Base-by-base conservation (phyloP, 2,888 invertebrate genomes). In the Biston stratarius region DNA sequence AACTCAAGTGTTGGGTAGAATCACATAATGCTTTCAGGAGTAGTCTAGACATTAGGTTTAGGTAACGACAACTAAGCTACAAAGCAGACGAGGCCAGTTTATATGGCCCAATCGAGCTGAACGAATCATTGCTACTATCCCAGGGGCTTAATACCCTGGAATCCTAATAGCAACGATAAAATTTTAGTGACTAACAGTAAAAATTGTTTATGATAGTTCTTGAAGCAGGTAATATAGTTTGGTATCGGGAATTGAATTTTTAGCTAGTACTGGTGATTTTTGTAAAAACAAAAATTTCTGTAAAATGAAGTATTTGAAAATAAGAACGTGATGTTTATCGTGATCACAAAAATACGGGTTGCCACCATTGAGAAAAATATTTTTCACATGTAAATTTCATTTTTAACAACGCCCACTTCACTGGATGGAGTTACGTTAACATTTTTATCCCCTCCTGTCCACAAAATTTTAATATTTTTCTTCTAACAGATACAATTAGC, bases 11-110 rank as follows among this genome's bases (percentile, higher is more conserved):
- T 44, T 33, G 14, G 36, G 33, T 38, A 44, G 49, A 61, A 57
- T 40, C 47, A 45, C 52, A 57, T 44, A 56, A 61, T 51, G 38
- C 61, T 66, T 56, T 61, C 56, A 65, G 65, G 11, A 45, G 33
- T 59, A 55, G 53, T 47, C 48, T 14, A 44, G 58, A 36, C 47
- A 44, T 56, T 38, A 49, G 40, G 48, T 59, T 40, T 49, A 42
- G 36, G 14, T 58, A n/a, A 51, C 38, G 52, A 47, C 36, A 38
- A 49, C 52, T 45, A 62, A 44, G 40, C 57, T 53, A 48, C 58
- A 33, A 49, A 60, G 59, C 56, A 45, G 45, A 38, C 34, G 36
- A 49, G 49, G 60, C 36, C 36, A 42, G 44, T 34, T 55, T 65
- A 56, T 61, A 65, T 56, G 3, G 42, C 7, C 8, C 61, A 51